A percentile compares a stretch with the other conserved stretches of the same genome.
phyloP scores from a whole-genome alignment of 2,888 invertebrate species.

The Zhuqinia jingwanae region DNA sequence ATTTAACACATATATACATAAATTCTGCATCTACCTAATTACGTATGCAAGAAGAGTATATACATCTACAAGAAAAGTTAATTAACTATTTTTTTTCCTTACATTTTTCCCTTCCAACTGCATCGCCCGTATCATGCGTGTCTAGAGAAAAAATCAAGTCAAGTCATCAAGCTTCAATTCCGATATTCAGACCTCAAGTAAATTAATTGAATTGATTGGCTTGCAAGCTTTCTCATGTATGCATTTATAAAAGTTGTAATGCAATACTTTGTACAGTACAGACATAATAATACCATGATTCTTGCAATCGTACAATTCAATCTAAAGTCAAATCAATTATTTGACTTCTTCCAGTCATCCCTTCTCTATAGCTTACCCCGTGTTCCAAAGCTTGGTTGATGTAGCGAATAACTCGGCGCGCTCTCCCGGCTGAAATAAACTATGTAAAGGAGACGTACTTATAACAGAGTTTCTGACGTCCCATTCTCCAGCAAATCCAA shows the following conservation, averaged over 20 bases:
- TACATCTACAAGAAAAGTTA: neutral
- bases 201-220: no score
- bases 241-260: no score
- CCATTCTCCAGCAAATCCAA: conserved; percentile 62
- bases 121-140: conserved; percentile 39
- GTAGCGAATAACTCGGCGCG: conserved; percentile 30
- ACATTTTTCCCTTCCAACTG: conserved; percentile 61
- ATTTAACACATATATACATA: neutral
- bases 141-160: no score
- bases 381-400: conserved; percentile 51
- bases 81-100: neutral
- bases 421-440: conserved; percentile 8
- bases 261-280: no score
- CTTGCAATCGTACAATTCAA: no score
- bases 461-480: conserved; percentile 32
- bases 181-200: no score
- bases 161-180: no score
- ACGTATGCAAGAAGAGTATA: neutral
- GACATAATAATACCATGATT: no score
- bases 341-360: no score
- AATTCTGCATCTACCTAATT: neutral
- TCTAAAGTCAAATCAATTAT: no score
- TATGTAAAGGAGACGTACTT: neutral
- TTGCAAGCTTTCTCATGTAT: no score
- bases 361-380: no score